These are phyloP conservation scores for Sphenopsis melanotis DNA, from an alignment of 2,797 vertebrate species.

Conservation along the genomic window DNA sequence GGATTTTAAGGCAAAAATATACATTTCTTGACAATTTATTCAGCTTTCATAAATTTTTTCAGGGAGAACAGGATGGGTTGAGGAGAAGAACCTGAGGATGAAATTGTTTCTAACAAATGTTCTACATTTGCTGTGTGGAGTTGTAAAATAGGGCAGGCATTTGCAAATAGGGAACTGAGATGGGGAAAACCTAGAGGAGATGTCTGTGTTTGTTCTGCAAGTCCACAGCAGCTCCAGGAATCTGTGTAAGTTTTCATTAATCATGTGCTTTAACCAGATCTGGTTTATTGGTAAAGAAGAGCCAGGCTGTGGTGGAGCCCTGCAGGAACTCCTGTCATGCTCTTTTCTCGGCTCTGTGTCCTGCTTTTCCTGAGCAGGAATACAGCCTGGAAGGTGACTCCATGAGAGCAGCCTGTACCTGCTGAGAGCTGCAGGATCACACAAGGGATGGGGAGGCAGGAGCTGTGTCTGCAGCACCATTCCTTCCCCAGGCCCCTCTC, in stretches of 20 bases:
- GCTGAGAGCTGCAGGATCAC: not conserved
- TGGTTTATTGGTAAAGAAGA: not conserved
- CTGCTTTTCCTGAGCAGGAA: not conserved
- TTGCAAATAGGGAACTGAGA: not conserved
- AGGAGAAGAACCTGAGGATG: not conserved
- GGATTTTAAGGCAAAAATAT: not conserved
- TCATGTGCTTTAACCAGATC: accelerated
- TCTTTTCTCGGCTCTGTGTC: not conserved
- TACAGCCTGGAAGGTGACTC: not conserved
- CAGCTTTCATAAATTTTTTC: not conserved
- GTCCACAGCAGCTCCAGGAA: not conserved
- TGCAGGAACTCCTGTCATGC: not conserved
- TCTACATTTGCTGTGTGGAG: not conserved
- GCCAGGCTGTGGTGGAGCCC: not conserved
- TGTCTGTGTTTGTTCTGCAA: not conserved
- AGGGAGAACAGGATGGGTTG: not conserved
- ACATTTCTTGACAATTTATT: not conserved
- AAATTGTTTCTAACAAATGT: not conserved
- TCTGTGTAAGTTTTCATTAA: not conserved
- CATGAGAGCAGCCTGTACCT: not conserved
- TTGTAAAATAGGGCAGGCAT: not conserved
- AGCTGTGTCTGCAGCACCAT: not conserved
- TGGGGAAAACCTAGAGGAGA: not conserved
- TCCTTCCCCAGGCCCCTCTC: not conserved
- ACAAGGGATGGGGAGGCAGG: not conserved